These are phyloP conservation scores for Drosophila kuntzei DNA, from an alignment of 2,888 invertebrate species.

Conservation along the genomic window DNA sequence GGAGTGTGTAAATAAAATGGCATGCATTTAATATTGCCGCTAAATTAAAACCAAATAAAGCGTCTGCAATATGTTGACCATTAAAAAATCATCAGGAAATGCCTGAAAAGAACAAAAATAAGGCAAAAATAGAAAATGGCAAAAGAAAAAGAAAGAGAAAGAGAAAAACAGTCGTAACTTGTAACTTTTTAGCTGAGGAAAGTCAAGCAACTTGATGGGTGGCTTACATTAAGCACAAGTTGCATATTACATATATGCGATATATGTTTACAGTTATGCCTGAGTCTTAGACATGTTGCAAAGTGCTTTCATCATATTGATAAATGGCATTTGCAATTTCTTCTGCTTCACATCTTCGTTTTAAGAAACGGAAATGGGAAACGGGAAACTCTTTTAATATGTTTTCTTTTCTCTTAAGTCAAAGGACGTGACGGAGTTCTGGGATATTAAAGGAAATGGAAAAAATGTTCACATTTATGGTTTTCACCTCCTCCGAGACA, in stretches of 20 bases:
- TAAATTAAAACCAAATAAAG: slow-evolving; percentile 66
- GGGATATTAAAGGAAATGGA: neutral
- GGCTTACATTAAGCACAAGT: slow-evolving; percentile 35
- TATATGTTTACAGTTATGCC: slow-evolving; percentile 19
- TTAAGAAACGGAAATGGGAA: neutral
- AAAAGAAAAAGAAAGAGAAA: too few species aligned
- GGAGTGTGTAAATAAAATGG: slow-evolving; percentile 63
- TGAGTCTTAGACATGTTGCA: slow-evolving; percentile 27
- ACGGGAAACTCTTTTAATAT: neutral
- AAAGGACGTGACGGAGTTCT: neutral
- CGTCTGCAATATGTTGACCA: slow-evolving; percentile 49
- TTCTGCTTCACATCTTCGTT: neutral
- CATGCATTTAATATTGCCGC: slow-evolving; percentile 60
- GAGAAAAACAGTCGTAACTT: too few species aligned
- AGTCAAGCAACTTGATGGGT: slow-evolving; percentile 26
- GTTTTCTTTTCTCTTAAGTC: neutral
- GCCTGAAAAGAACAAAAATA: slow-evolving; percentile 10
- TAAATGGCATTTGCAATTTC: slow-evolving; percentile 29
- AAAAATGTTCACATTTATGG: too few species aligned
- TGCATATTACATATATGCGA: neutral
- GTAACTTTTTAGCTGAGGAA: slow-evolving; percentile 1
- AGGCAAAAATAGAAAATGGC: slow-evolving; percentile 3
- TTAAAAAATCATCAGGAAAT: slow-evolving; percentile 43
- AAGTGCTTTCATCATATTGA: slow-evolving; percentile 27
- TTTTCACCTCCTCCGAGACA: neutral